Conservation (phyloP, 2,113 vertebrate species). For the Cyphomyrus discorhynchus region DNA sequence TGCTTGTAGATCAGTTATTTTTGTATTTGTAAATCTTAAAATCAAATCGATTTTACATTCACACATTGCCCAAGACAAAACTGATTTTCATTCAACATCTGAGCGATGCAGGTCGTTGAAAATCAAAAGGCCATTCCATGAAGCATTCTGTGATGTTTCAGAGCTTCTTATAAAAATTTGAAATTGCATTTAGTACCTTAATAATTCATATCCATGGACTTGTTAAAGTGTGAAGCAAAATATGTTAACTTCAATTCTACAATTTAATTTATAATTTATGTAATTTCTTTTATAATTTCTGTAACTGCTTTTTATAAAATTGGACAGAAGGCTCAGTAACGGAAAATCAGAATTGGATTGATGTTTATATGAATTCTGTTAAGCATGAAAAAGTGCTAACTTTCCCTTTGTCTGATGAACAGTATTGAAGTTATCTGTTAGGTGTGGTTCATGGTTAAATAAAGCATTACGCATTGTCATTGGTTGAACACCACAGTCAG, state of each 20-base stretch:
- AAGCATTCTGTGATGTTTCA: not conserved
- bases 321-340: not conserved
- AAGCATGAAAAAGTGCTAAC: not conserved
- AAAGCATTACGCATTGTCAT: not conserved
- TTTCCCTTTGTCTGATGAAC: not conserved
- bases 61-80: not conserved
- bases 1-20: not conserved
- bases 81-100: not conserved
- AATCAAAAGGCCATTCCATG: not conserved
- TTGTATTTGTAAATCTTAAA: not conserved
- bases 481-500: not conserved
- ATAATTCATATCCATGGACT: not conserved
- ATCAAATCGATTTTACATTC: not conserved
- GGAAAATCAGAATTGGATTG: not conserved
- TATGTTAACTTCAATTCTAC: not conserved
- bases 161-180: not conserved
- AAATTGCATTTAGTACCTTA: not conserved
- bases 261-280: not conserved
- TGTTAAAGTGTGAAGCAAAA: not conserved
- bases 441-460: not conserved
- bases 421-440: not conserved
- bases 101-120: not conserved
- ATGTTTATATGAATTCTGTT: not conserved
- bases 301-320: not conserved
- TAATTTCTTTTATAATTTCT: not conserved